These are phyloP conservation scores for Bagarius yarrelli DNA, from an alignment of 2,113 vertebrate genomes.

Conservation along the genomic window DNA sequence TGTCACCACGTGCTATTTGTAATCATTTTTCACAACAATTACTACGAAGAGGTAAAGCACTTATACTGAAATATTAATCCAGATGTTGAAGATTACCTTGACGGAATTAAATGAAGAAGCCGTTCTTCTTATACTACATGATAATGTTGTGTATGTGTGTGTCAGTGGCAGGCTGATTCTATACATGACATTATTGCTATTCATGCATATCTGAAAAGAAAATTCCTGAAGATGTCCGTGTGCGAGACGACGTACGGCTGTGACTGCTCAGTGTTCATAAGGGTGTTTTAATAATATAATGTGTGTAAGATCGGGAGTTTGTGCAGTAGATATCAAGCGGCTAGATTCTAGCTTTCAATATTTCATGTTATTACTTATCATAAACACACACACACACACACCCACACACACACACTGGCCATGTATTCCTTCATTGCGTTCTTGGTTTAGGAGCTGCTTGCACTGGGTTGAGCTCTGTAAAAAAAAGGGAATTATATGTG, in stretches of 20 bases:
- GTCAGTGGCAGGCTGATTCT: not conserved
- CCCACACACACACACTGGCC: slow-evolving; percentile 3
- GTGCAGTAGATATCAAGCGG: not conserved
- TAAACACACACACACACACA: not conserved
- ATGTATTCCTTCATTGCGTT: not conserved
- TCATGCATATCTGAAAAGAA: slow-evolving; percentile 60
- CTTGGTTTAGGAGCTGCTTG: slow-evolving; percentile 62
- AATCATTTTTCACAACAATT: not conserved
- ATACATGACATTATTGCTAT: slow-evolving; percentile 64
- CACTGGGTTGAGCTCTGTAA: slow-evolving; percentile 53
- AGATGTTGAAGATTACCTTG: not conserved
- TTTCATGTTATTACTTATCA: not conserved
- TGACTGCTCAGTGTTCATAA: not conserved
- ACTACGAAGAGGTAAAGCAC: slow-evolving; percentile 7
- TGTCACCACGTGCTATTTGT: not conserved
- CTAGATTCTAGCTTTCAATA: slow-evolving; percentile 8
- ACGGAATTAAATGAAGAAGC: not conserved
- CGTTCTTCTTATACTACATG: not conserved
- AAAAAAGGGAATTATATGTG: not conserved
- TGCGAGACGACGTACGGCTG: slow-evolving; percentile 9
- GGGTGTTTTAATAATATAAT: slow-evolving; percentile 1
- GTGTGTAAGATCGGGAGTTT: slow-evolving; percentile 7
- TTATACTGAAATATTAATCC: not conserved
- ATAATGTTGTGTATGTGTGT: not conserved
- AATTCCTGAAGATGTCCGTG: slow-evolving; percentile 20